Percentiles rank a stretch among this genome's conserved stretches.
These are phyloP conservation scores for Proisotoma minuta DNA, from an alignment of 2,888 invertebrate genomes.

Conservation along the genomic window DNA sequence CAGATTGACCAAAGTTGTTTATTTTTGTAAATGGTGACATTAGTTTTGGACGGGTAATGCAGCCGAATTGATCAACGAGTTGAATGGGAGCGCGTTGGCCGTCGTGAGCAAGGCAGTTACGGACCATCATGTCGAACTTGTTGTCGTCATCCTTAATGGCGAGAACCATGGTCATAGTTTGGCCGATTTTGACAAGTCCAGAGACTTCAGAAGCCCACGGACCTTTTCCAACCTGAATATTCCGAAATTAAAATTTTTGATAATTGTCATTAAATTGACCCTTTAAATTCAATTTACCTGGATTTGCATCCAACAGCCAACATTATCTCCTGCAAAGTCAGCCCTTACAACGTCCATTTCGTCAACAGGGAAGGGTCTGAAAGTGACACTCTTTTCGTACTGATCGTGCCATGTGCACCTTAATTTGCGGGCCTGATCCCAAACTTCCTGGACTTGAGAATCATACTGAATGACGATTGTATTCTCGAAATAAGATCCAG, in stretches of 20 bases:
- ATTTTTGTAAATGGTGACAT: conserved; percentile 93
- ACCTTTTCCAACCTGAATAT: conserved; percentile 71
- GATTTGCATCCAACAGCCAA: conserved; percentile 96
- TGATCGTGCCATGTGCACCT: conserved; percentile 94
- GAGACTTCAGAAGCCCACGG: conserved; percentile 95
- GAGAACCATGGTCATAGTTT: conserved; percentile 94
- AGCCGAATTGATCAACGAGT: conserved; percentile 85
- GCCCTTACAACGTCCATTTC: conserved; percentile 92
- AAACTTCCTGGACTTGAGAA: conserved; percentile 81
- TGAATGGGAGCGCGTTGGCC: conserved; percentile 90
- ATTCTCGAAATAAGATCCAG: conserved; percentile 89
- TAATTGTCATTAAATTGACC: neutral
- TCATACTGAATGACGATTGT: conserved; percentile 91
- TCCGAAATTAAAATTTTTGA: neutral
- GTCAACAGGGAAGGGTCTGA: conserved; percentile 89
- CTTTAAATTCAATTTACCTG: conserved; percentile 56
- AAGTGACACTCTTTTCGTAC: conserved; percentile 91
- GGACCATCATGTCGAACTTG: conserved; percentile 90
- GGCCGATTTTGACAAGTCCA: conserved; percentile 88
- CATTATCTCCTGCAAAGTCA: conserved; percentile 91
- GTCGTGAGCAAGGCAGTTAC: conserved; percentile 91
- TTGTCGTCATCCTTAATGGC: conserved; percentile 92
- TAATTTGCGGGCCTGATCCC: conserved; percentile 89
- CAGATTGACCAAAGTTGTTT: conserved; percentile 89
- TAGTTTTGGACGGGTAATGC: conserved; percentile 83